Evolutionary conservation across 2,888 invertebrate species (phyloP).

Genomic region (Lasius platythorax): DNA sequence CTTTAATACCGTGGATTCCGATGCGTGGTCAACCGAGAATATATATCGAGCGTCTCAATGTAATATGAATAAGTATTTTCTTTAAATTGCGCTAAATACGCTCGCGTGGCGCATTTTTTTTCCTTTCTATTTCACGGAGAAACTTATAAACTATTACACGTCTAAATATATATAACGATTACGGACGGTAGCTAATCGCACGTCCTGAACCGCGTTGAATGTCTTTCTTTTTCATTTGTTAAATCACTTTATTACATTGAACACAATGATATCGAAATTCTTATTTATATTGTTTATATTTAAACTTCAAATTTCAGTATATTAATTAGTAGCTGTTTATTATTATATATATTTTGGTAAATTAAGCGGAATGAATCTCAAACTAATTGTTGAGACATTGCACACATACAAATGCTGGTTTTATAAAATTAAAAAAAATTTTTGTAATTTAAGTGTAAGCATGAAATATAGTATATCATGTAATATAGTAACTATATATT

Average conservation of each 20-base stretch:
- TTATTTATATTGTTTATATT: slow-evolving; percentile 76
- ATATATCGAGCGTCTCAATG: slow-evolving; percentile 29
- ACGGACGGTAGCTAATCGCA: slow-evolving; percentile 57
- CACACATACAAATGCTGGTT: not conserved
- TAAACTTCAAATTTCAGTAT: slow-evolving; percentile 24
- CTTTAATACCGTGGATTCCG: slow-evolving; percentile 63
- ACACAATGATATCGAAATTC: slow-evolving; percentile 81
- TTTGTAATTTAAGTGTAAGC: not conserved
- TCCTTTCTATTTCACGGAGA: slow-evolving; percentile 37
- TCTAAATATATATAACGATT: slow-evolving; percentile 73
- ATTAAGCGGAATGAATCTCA: slow-evolving; percentile 29
- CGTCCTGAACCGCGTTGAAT: slow-evolving; percentile 58
- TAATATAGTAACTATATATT: not conserved
- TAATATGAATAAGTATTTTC: slow-evolving; percentile 9
- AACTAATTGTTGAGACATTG: not conserved
- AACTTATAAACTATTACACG: slow-evolving; percentile 64
- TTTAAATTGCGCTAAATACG: slow-evolving; percentile 22
- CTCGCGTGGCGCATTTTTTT: slow-evolving; percentile 1
- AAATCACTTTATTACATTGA: slow-evolving; percentile 80
- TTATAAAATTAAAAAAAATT: not conserved
- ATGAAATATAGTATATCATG: not conserved
- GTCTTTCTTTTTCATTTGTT: slow-evolving; percentile 56
- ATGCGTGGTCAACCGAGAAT: slow-evolving; percentile 73
- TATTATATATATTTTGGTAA: not conserved
- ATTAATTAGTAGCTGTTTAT: slow-evolving; percentile 7